Evolutionary conservation across 2,888 invertebrate species (phyloP).

Genomic region (Heliconius cydno): DNA sequence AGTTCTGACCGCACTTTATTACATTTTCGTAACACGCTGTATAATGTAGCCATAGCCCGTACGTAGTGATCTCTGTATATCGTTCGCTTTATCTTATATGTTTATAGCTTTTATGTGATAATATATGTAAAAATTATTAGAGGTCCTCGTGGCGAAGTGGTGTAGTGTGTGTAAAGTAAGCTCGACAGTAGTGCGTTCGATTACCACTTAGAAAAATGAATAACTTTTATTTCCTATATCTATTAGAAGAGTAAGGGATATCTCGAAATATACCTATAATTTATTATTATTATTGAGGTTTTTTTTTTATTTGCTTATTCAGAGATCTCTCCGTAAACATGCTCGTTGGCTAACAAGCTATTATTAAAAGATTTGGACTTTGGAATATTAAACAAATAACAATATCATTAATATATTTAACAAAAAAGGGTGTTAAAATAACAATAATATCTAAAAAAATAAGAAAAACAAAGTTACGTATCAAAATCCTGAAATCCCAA

Average conservation of each 20-base stretch:
- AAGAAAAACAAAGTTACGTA: neutral
- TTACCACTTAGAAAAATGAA: neutral
- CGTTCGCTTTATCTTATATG: neutral
- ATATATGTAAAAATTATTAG: neutral
- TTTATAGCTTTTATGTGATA: neutral
- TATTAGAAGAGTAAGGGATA: too few relatives aligned
- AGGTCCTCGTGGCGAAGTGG: neutral
- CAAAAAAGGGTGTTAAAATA: too few relatives aligned
- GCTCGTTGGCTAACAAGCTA: too few relatives aligned
- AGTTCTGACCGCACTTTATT: constrained; percentile 42
- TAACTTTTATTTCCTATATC: too few relatives aligned
- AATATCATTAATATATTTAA: too few relatives aligned
- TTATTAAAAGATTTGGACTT: too few relatives aligned
- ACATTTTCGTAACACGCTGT: constrained; percentile 23
- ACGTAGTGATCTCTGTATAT: constrained; percentile 2
- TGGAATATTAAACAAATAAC: too few relatives aligned
- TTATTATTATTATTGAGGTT: too few relatives aligned
- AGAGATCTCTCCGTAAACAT: too few relatives aligned
- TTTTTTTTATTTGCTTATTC: too few relatives aligned
- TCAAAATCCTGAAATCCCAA: constrained; percentile 36
- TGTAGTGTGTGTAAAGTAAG: neutral
- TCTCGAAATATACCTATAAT: too few relatives aligned
- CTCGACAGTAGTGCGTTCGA: neutral
- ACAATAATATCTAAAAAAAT: too few relatives aligned
- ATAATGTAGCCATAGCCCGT: neutral